These are phyloP conservation scores for Pimpla rufipes DNA, from an alignment of 2,888 invertebrate genomes.

Conservation along the genomic window DNA sequence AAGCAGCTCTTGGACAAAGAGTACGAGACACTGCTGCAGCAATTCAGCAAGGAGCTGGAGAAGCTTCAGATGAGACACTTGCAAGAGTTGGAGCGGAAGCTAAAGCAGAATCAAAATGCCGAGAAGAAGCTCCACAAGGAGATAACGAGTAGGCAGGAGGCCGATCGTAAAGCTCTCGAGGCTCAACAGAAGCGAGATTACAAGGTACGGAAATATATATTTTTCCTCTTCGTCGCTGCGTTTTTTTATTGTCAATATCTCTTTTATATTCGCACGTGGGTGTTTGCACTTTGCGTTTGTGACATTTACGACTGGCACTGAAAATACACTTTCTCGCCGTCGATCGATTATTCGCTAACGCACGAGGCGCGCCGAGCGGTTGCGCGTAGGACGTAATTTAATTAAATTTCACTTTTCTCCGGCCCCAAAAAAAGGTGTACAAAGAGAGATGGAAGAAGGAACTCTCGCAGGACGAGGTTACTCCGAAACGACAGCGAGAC, in stretches of 20 bases:
- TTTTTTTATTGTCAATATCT: slow-evolving; percentile 14
- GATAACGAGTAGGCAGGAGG: slow-evolving; percentile 95
- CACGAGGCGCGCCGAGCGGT: slow-evolving; percentile 15
- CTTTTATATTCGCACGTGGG: slow-evolving; percentile 33
- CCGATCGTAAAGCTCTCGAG: slow-evolving; percentile 96
- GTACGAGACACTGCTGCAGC: slow-evolving; percentile 96
- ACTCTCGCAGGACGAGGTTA: slow-evolving; percentile 95
- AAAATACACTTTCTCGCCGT: slow-evolving; percentile 36
- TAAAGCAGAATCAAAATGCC: slow-evolving; percentile 94
- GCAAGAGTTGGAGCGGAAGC: slow-evolving; percentile 92
- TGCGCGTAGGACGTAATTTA: slow-evolving; percentile 45
- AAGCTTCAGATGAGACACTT: slow-evolving; percentile 93
- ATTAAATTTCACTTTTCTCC: slow-evolving; percentile 38
- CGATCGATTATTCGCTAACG: slow-evolving; percentile 50
- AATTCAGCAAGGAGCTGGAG: slow-evolving; percentile 96
- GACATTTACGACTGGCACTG: slow-evolving; percentile 48
- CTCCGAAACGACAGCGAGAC: slow-evolving; percentile 96
- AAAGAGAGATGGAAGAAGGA: slow-evolving; percentile 99
- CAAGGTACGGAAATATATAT: slow-evolving; percentile 86
- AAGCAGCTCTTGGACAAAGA: slow-evolving; percentile 98
- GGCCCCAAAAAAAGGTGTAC: slow-evolving; percentile 90
- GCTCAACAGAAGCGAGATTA: slow-evolving; percentile 98
- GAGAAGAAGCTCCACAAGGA: slow-evolving; percentile 98
- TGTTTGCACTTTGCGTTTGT: slow-evolving; percentile 36
- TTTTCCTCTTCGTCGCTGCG: not conserved